Base-by-base conservation (phyloP, 2,113 vertebrate genomes). In the Amphiprion ocellaris region DNA sequence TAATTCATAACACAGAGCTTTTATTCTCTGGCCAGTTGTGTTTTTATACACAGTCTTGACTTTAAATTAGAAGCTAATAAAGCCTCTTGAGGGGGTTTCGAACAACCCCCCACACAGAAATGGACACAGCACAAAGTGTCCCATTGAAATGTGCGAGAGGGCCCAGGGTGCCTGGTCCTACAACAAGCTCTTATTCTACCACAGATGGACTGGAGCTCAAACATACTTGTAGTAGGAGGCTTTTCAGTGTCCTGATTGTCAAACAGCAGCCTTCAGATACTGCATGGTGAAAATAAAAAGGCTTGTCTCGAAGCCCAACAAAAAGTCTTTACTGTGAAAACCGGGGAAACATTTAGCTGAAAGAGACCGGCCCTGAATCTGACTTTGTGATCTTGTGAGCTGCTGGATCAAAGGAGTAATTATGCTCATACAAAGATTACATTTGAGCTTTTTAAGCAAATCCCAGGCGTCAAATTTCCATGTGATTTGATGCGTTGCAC, bases 171-270 rank as follows among this genome's bases (percentile, higher is more conserved):
- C 66, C 61, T 64, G 64, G 79, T 81, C 72, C 78, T 74, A 88
- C 83, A 90, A 90, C 73, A 89, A 76, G 76, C 73, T 77, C 81
- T 82, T 87, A 77, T 88, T 89, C 84, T 71, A n/a, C 60, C 58
- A 75, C 77, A 80, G 68, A 77, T 47, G 41, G 63, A 76, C 72
- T 62, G 86, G 46, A 73, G 77, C 71, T 74, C 70, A 72, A 77
- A 83, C 82, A 92, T 85, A 81, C 78, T 90, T 88, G 85, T 55
- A 79, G 87, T 91, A 62, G 89, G 88, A 87, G 88, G 87, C 65
- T 74, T 90, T 87, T 90, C 89, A 84, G 26, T 70, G 71, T 89
- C 74, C 75, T 37, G 78, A 89, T 85, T 91, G 85, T 87, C 62
- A 44, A 69, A 69, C 69, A 78, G 81, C 44, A 78, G 81, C 44